A percentile compares a stretch with the other conserved stretches of the same genome.
Evolutionary conservation across 2,888 invertebrate genomes (phyloP).

Genomic region (Drosophila lacicola): DNA sequence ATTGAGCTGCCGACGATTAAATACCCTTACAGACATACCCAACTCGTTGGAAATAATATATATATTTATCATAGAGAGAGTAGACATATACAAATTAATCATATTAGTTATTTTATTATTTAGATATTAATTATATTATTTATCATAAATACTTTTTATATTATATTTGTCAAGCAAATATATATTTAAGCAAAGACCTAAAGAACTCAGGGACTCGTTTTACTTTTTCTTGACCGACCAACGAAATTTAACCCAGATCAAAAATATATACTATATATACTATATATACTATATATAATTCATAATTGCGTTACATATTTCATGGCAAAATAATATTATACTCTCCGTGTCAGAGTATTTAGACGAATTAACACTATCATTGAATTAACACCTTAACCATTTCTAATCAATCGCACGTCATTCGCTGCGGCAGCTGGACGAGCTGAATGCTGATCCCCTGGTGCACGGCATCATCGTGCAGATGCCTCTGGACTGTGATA

Average conservation of each 20-base stretch:
- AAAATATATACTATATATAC: not conserved
- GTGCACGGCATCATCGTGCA: conserved; percentile 98
- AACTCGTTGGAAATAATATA: too few relatives aligned
- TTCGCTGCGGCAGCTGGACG: conserved; percentile 66
- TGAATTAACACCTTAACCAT: conserved; percentile 4
- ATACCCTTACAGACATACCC: not conserved
- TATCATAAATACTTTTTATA: too few relatives aligned
- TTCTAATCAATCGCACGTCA: not conserved
- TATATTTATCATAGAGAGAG: too few relatives aligned
- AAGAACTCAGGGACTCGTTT: too few relatives aligned
- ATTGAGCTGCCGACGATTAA: not conserved
- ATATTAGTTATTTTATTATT: too few relatives aligned
- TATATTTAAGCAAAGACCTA: too few relatives aligned
- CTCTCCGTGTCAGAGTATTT: not conserved
- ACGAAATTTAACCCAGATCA: not conserved
- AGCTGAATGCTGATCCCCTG: conserved; percentile 92
- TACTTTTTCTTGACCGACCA: too few relatives aligned
- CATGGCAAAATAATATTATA: not conserved
- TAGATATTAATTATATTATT: too few relatives aligned
- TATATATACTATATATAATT: too few relatives aligned
- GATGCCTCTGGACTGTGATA: conserved; percentile 95
- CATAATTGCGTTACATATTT: not conserved
- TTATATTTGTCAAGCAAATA: too few relatives aligned
- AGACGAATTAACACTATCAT: not conserved
- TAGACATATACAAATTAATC: too few relatives aligned